phyloP scores from a whole-genome alignment of 2,888 invertebrate genomes.

The Troglohyphantes excavatus region DNA sequence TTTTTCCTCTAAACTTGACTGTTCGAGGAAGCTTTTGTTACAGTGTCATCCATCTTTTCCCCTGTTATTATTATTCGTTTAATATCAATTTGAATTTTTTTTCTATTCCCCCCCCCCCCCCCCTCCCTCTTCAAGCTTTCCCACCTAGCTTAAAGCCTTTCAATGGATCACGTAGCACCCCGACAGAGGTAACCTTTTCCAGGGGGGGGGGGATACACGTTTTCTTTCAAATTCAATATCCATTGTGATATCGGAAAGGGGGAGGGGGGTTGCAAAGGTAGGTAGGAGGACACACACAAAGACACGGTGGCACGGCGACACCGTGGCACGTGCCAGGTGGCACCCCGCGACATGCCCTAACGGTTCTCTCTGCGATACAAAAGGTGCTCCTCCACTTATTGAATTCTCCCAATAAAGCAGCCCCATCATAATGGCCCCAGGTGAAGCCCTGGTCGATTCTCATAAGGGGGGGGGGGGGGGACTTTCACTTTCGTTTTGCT shows the following conservation, averaged over 20 bases:
- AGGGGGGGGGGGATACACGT: constrained; percentile 18
- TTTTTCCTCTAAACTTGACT: constrained; percentile 12
- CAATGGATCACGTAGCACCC: constrained; percentile 25
- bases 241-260: constrained; percentile 34
- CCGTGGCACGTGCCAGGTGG: constrained; percentile 72
- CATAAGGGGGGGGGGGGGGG: not conserved
- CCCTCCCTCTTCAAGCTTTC: constrained; percentile 39
- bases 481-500: constrained; percentile 33
- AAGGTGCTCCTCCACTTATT: constrained; percentile 57
- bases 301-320: constrained; percentile 37
- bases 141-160: constrained; percentile 59
- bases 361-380: constrained; percentile 51
- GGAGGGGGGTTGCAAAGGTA: constrained; percentile 8
- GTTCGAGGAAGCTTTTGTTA: constrained; percentile 36
- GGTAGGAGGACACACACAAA: not conserved
- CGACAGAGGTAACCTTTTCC: not conserved
- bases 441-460: constrained; percentile 54
- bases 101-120: not conserved
- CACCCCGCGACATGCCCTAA: constrained; percentile 37
- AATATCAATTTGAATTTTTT: constrained; percentile 72
- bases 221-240: constrained; percentile 64
- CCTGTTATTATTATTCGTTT: constrained; percentile 72
- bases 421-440: constrained; percentile 39
- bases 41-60: constrained; percentile 48
- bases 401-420: constrained; percentile 59